These are phyloP conservation scores for Tetragonula clypearis DNA, from an alignment of 1,140 invertebrate species.

Conservation along the genomic window DNA sequence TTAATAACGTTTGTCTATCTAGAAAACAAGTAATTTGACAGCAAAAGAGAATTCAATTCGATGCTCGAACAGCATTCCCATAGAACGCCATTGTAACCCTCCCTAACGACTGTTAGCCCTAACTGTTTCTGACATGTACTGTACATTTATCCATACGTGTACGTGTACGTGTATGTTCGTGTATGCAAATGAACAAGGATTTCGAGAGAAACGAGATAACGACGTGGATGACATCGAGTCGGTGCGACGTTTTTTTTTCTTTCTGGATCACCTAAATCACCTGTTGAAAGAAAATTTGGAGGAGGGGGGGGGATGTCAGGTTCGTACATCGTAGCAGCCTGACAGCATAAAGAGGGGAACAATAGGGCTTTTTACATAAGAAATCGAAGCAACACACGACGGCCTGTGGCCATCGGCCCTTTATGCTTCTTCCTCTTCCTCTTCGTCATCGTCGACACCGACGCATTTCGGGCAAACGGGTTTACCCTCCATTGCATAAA, in stretches of 20 bases:
- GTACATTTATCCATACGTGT: slow-evolving; percentile 16
- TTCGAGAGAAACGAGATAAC: slow-evolving; percentile 13
- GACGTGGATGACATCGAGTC: slow-evolving; percentile 7
- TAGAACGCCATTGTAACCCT: not conserved
- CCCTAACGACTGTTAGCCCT: slow-evolving; percentile 11
- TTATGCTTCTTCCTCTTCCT: slow-evolving; percentile 79
- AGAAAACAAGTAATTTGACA: not conserved
- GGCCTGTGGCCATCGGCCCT: slow-evolving; percentile 20
- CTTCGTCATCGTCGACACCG: slow-evolving; percentile 93
- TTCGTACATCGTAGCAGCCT: slow-evolving; percentile 64
- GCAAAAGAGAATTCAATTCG: not conserved
- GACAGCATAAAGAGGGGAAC: slow-evolving; percentile 59
- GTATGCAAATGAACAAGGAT: slow-evolving; percentile 11
- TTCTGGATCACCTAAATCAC: slow-evolving; percentile 44
- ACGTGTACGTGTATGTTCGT: not conserved
- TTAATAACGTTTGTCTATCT: slow-evolving; percentile 20
- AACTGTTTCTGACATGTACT: not conserved
- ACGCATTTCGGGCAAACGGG: slow-evolving; percentile 95
- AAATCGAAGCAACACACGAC: slow-evolving; percentile 36
- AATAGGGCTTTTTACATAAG: slow-evolving; percentile 50
- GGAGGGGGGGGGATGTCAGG: not conserved
- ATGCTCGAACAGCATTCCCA: not conserved
- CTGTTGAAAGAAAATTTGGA: slow-evolving; percentile 32
- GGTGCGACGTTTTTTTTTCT: slow-evolving; percentile 7
- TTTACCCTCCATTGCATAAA: slow-evolving; percentile 97